A percentile compares a stretch with the other conserved stretches of the same genome.
phyloP scores from a whole-genome alignment of 1,140 invertebrate species.

The Sitobion miscanthi region DNA sequence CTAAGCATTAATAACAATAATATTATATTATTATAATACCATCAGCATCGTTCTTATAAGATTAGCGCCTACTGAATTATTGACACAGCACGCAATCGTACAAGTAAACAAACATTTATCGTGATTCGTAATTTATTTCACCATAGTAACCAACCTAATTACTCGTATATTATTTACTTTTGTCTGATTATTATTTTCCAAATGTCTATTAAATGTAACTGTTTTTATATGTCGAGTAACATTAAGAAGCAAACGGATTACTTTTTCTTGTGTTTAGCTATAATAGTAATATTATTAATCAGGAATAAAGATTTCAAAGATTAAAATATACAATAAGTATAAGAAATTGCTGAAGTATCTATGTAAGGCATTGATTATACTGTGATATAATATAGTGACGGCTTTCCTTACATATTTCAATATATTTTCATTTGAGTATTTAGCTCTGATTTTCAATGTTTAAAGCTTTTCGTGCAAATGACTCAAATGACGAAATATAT shows the following conservation, averaged over 20 bases:
- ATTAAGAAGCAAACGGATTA: not conserved
- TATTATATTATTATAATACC: no score
- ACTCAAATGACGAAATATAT: not conserved
- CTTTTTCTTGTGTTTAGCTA: not conserved
- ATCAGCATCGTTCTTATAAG: not conserved
- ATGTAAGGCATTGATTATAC: not conserved
- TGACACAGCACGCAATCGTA: not conserved
- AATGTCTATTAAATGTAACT: not conserved
- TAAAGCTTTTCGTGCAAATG: not conserved
- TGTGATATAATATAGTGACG: not conserved
- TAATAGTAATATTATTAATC: not conserved
- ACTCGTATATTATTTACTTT: not conserved
- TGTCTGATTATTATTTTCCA: not conserved
- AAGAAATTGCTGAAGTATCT: not conserved
- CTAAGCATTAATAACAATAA: no score
- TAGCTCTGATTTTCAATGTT: not conserved
- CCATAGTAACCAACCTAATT: not conserved
- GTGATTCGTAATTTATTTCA: not conserved
- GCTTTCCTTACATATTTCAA: not conserved
- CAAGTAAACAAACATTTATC: not conserved
- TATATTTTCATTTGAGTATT: not conserved
- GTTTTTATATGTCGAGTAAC: not conserved
- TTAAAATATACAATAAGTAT: not conserved
- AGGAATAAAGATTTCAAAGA: not conserved
- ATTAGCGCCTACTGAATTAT: not conserved